Percentiles rank a stretch among this genome's conserved stretches.
These are phyloP conservation scores for Nephrocerus scutellatus DNA, from an alignment of 2,888 invertebrate genomes.

Conservation along the genomic window DNA sequence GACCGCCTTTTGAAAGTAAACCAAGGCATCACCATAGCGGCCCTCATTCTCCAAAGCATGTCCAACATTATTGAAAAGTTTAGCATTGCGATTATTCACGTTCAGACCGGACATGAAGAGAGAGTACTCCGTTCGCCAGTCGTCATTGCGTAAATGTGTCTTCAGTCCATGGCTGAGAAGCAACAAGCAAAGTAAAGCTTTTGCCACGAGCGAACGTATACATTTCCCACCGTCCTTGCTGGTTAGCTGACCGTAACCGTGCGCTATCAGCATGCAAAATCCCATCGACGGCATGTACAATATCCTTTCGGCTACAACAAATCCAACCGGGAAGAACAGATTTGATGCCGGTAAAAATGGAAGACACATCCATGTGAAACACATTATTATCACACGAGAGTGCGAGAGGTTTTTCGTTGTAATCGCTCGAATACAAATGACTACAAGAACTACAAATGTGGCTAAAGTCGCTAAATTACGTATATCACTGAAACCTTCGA, in stretches of 20 bases:
- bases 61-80: conserved; percentile 94
- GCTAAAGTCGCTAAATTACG: conserved; percentile 74
- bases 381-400: conserved; percentile 64
- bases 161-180: conserved; percentile 75
- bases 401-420: conserved; percentile 56
- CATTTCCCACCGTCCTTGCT: conserved; percentile 10
- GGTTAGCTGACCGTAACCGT: conserved; percentile 68
- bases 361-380: conserved; percentile 76
- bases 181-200: conserved; percentile 53
- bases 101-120: conserved; percentile 87
- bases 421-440: conserved; percentile 47
- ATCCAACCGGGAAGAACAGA: conserved; percentile 95
- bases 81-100: conserved; percentile 82
- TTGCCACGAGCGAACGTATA: conserved; percentile 15
- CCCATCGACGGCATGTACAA: conserved; percentile 98
- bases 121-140: conserved; percentile 89
- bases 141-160: conserved; percentile 81
- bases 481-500: conserved; percentile 70
- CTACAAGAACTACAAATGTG: conserved; percentile 54
- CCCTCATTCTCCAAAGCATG: conserved; percentile 81
- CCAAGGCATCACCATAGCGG: conserved; percentile 67
- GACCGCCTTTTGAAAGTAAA: conserved; percentile 87
- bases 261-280: conserved; percentile 85
- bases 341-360: conserved; percentile 96
- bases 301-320: conserved; percentile 92